Evolutionary conservation across 1,140 invertebrate genomes (phyloP).

Genomic region (Hyles euphorbiae): DNA sequence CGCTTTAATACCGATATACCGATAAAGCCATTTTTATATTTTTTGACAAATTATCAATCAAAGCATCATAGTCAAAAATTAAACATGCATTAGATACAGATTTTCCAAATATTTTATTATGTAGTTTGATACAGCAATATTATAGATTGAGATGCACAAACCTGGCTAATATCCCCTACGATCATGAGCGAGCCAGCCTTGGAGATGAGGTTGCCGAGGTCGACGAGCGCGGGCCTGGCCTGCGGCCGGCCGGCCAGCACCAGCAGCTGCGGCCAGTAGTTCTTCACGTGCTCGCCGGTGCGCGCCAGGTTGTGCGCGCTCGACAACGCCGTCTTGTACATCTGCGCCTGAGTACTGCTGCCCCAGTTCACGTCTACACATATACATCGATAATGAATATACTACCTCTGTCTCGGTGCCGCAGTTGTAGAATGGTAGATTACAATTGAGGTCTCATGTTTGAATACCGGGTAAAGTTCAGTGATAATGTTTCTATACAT

Average conservation of each 20-base stretch:
- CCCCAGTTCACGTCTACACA: conserved; percentile 96
- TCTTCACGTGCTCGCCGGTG: conserved; percentile 96
- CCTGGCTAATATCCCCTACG: conserved; percentile 90
- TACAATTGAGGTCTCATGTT: no score
- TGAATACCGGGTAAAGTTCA: no score
- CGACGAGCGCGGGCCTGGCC: conserved; percentile 88
- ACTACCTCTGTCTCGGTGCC: no score
- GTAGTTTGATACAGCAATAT: neutral
- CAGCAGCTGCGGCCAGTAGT: conserved; percentile 94
- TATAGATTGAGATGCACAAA: conserved; percentile 38
- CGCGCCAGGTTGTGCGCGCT: conserved; percentile 88
- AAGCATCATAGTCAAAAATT: no score
- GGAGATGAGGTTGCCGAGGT: conserved; percentile 93
- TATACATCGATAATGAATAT: no score
- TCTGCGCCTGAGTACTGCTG: conserved; percentile 96
- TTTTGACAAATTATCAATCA: no score
- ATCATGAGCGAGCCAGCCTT: conserved; percentile 95
- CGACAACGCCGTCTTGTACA: conserved; percentile 92
- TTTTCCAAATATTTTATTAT: no score
- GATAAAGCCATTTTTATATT: no score
- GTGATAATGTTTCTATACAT: no score
- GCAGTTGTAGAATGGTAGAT: no score
- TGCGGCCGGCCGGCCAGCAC: conserved; percentile 90
- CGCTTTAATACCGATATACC: no score
- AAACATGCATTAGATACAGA: no score